phyloP scores from a whole-genome alignment of 1,140 invertebrate genomes.

The Maniola jurtina region DNA sequence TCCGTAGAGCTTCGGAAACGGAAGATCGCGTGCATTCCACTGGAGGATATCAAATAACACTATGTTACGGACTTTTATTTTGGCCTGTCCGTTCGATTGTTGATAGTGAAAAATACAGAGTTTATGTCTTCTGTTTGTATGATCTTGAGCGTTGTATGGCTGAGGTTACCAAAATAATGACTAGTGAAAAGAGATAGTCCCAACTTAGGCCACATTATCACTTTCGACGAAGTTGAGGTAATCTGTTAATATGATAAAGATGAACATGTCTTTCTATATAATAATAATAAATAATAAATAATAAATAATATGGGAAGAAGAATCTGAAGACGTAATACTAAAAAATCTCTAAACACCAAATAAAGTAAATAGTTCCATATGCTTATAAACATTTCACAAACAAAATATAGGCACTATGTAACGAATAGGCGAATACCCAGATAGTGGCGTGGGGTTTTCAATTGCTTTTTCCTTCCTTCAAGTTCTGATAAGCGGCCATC shows the following conservation, averaged over 20 bases:
- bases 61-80: slow-evolving; percentile 1
- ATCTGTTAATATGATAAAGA: too few species aligned
- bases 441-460: not conserved
- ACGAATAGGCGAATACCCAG: not conserved
- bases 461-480: not conserved
- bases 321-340: too few species aligned
- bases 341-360: too few species aligned
- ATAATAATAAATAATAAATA: too few species aligned
- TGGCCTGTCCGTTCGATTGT: not conserved
- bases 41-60: not conserved
- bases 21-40: not conserved
- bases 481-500: not conserved
- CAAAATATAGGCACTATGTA: not conserved
- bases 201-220: too few species aligned
- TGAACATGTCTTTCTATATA: too few species aligned
- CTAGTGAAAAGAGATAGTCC: too few species aligned
- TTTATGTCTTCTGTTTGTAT: too few species aligned
- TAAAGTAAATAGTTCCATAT: not conserved
- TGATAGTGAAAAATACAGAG: not conserved
- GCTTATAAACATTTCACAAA: not conserved
- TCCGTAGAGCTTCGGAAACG: not conserved
- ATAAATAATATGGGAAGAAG: too few species aligned
- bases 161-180: too few species aligned
- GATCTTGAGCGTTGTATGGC: too few species aligned
- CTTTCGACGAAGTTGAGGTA: too few species aligned